Conservation (phyloP, 2,113 vertebrate genomes). For the Coryphaenoides rupestris region DNA sequence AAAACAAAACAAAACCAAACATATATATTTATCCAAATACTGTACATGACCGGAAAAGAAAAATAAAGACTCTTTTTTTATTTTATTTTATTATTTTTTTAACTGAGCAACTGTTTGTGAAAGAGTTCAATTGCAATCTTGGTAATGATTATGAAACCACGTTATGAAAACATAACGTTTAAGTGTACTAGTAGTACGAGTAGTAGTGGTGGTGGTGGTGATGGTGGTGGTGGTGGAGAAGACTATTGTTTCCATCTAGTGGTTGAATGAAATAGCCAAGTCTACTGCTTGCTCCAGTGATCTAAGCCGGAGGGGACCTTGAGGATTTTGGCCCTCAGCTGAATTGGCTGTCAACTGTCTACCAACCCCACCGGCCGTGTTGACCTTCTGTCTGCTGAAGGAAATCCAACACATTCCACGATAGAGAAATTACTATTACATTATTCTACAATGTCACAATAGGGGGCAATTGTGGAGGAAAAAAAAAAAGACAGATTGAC, state of each 20-base stretch:
- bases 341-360: conserved; percentile 63
- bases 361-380: conserved; percentile 52
- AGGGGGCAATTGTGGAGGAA: too few relatives aligned
- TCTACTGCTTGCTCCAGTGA: conserved; percentile 48
- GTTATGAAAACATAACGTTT: conserved; percentile 23
- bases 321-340: conserved; percentile 63
- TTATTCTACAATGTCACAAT: too few relatives aligned
- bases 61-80: background rate
- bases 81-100: too few relatives aligned
- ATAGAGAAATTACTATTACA: too few relatives aligned
- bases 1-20: too few relatives aligned
- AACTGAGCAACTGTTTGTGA: background rate
- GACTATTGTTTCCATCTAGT: conserved; percentile 76
- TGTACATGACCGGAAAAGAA: background rate
- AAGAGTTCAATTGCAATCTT: background rate
- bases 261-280: conserved; percentile 56
- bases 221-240: conserved; percentile 28
- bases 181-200: conserved; percentile 23
- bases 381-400: conserved; percentile 36
- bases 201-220: conserved; percentile 18
- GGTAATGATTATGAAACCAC: conserved; percentile 7
- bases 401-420: conserved; percentile 21
- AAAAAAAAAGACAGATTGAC: too few relatives aligned
- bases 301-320: conserved; percentile 59
- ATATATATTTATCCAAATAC: too few relatives aligned